Base-by-base conservation (phyloP, 64 coral and sea anemone species). In the Stichodactyla mertensii region DNA sequence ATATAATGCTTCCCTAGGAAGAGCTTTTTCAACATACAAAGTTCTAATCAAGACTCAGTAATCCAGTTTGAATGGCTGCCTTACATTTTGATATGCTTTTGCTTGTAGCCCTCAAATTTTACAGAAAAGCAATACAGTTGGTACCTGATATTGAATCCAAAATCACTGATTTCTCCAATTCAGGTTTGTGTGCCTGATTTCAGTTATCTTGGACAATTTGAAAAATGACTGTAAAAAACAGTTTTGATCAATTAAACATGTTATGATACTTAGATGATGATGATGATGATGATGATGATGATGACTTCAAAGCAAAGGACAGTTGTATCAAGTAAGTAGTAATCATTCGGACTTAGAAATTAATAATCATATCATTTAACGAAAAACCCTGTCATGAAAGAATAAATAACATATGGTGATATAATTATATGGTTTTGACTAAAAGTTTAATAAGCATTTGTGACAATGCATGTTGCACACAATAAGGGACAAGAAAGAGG, bases 121-220 rank as follows among this genome's bases (percentile, higher is more conserved):
- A 98, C 66, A 54, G 96, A 66, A 92, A 92, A 95, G 96, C 96
- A 58, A 85, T 98, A 69, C 96, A 98, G 81, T 87, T 98, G 84
- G 88, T 98, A 15, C 96, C 96, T 24, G 96, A 98, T 83, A 98
- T 98, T 83, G 96, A 98, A 77, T 92, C 85, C 0, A 92, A 80
- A 59, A 92, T 98, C 55, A 86, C 58, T 71, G 95, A 98, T 69
- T 94, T 93, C 26, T 69, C 89, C 31, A 55, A 51, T 24, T 86
- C 90, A 88, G 95, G 95, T 98, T 85, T 55, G 88, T 54, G 20
- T 52, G 24, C 6, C 27, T 58, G 57, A 11, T 59, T 2, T 7
- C 16, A 52, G 12, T 66, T 74, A 9, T 62, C 27, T 55, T 36
- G 10, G 74, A 69, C 15, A 14, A 27, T 55, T 71, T 71, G 0